phyloP scores from a whole-genome alignment of 2,888 invertebrate genomes.

The Drosophila putrida region DNA sequence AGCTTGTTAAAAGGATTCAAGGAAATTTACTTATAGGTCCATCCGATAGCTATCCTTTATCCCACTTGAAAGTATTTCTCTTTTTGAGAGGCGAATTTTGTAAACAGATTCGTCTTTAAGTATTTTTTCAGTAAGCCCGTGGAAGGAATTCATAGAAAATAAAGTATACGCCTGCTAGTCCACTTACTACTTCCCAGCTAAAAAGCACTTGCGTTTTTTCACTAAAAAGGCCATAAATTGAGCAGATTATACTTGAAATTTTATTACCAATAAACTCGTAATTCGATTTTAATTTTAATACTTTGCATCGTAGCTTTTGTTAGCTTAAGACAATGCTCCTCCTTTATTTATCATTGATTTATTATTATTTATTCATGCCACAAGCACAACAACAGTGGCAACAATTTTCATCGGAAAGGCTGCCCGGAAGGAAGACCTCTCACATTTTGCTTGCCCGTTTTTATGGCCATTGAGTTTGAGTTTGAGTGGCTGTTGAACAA shows the following conservation, averaged over 20 bases:
- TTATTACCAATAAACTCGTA: conserved; percentile 6
- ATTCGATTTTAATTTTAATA: conserved; percentile 12
- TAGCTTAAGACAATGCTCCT: conserved; percentile 2
- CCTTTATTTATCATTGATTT: conserved; percentile 36
- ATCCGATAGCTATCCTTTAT: background rate
- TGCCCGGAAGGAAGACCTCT: background rate
- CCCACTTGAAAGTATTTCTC: background rate
- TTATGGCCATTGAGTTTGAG: conserved; percentile 21
- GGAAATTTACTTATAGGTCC: background rate
- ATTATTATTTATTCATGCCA: conserved; percentile 24
- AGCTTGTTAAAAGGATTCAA: too few relatives aligned
- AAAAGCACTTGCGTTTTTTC: too few relatives aligned
- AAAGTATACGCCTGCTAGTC: background rate
- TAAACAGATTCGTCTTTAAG: too few relatives aligned
- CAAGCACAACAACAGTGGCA: conserved; percentile 3
- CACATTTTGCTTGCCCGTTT: conserved; percentile 13
- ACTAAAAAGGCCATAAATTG: background rate
- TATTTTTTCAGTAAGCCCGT: background rate
- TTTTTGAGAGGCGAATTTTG: too few relatives aligned
- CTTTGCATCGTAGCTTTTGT: background rate
- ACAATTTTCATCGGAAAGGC: background rate
- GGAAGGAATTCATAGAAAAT: background rate
- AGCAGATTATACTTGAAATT: background rate
- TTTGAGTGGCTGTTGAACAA: conserved; percentile 13
- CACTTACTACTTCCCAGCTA: background rate